Base-by-base conservation (phyloP, 2,797 vertebrate species). In the Phyllotis vaccarum region DNA sequence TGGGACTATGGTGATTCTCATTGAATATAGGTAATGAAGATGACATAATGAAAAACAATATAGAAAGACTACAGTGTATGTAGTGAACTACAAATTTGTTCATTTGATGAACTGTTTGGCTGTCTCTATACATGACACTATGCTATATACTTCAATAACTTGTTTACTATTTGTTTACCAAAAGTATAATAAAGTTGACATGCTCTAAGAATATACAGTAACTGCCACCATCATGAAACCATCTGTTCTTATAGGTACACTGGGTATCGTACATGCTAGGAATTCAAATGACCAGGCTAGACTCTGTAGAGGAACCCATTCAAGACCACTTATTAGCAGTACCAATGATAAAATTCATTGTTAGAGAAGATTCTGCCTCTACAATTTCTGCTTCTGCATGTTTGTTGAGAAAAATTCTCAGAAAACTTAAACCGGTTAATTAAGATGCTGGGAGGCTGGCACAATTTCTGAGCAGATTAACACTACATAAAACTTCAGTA, bases 361-460 rank as follows among this genome's bases (percentile, higher is more conserved):
- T 29, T 37, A 37, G 52, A 86, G n/a, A 56, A 22, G 43, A 49
- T 16, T 24, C 31, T 92, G 56, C 27, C 21, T 83, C 62, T 24
- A 31, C 31, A 60, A 22, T 93, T 96, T 91, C 81, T 68, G 24
- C 58, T 80, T 85, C 72, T 76, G 89, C 62, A 52, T 21, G 56
- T 93, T 93, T 96, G 75, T 92, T 85, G 7, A 89, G 52, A 62
- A 88, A 58, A 92, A 83, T 58, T 96, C 74, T 64, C 68, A 89
- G 91, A 92, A 80, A 97, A 70, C 40, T 60, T 66, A 82, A 74
- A 62, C 68, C 85, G 89, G 86, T 93, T 97, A 96, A 95, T 97
- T 96, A 95, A 96, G 88, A 94, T 95, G 60, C 90, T 95, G 91
- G 96, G 70, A 80, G 72, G 52, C 43, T 97, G 94, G 92, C 88